These are phyloP conservation scores for Neoitamus cyanurus DNA, from an alignment of 2,888 invertebrate genomes.

Conservation along the genomic window DNA sequence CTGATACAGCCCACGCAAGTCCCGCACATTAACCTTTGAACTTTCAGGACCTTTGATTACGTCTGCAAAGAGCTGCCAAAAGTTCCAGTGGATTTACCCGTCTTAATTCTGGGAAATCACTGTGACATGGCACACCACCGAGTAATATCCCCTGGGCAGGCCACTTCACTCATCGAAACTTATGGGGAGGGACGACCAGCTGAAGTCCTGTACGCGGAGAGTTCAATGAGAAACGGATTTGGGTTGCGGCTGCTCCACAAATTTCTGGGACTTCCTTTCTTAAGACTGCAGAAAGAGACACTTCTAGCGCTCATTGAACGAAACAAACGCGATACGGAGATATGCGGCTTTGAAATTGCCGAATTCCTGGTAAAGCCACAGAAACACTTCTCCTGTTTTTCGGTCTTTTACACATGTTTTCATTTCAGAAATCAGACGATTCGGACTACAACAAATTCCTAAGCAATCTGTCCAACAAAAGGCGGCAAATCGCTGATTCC, in stretches of 20 bases:
- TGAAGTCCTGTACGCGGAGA: constrained; percentile 86
- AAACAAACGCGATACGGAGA: constrained; percentile 83
- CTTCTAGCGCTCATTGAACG: constrained; percentile 84
- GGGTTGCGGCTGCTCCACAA: constrained; percentile 92
- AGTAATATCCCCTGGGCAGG: constrained; percentile 80
- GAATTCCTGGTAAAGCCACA: constrained; percentile 73
- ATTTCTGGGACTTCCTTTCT: constrained; percentile 94
- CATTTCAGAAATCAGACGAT: constrained; percentile 75
- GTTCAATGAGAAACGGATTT: constrained; percentile 96
- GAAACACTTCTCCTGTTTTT: not conserved
- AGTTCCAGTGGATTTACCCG: constrained; percentile 82
- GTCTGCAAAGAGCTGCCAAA: constrained; percentile 87
- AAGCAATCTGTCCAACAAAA: constrained; percentile 78
- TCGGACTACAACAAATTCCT: constrained; percentile 80
- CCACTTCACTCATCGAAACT: constrained; percentile 76
- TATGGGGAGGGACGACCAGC: constrained; percentile 70
- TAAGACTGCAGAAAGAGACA: constrained; percentile 88
- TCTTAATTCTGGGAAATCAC: constrained; percentile 92
- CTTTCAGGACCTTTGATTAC: constrained; percentile 90
- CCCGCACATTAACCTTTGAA: not conserved
- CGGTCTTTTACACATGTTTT: too few species aligned
- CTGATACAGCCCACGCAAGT: not conserved
- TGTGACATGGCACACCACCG: constrained; percentile 97
- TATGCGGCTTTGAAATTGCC: constrained; percentile 80
- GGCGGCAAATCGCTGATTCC: constrained; percentile 78